Evolutionary conservation across 2,797 vertebrate species (phyloP), one percentile per base, ranked within the genome.

Genomic region (Eospalax fontanierii): DNA sequence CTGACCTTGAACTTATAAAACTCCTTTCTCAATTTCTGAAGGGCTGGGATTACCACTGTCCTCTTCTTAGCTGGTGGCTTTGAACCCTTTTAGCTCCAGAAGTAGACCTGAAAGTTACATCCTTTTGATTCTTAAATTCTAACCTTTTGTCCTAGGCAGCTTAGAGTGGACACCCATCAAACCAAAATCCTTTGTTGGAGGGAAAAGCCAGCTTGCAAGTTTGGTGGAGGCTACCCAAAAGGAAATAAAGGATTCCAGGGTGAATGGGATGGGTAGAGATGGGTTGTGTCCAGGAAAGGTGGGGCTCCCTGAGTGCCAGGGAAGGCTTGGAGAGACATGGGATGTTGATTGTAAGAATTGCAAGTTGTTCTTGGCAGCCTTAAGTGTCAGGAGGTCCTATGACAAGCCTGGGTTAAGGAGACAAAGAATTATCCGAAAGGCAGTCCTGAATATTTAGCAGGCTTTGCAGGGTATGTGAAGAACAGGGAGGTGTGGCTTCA

Each of bases 301-400:
- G 87, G 63, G 76, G 63, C 83, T 92, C 38, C 35, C 68, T 5
- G 4, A 80, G 70, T 85, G 66, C 79, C 82, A 81, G 33, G 30
- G 40, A 87, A 90, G 40, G n/a, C 50, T 78, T 68, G 70, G 46
- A 65, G 38, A 46, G 92, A 38, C n/a, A 16, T 26, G 16, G 68
- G 61, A 28, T 86, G 43, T 66, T 70, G 63, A 90, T 33, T 61
- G 54, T 70, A 88, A 74, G 80, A 95, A 89, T 26, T 87, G 4
- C 54, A 85, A 92, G 66, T 91, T 96, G 90, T 88, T 94, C 74
- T 93, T 93, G 95, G 93, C 81, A 94, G 75, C 33, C 33, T 8
- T 88, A 15, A 18, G 28, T 57, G 73, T 92, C 90, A 96, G 75
- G 43, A 80, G n/a, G 82, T 87, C 76, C 78, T 26, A 40, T 11